phyloP scores from a whole-genome alignment of 2,797 vertebrate species.

The Helostoma temminkii region DNA sequence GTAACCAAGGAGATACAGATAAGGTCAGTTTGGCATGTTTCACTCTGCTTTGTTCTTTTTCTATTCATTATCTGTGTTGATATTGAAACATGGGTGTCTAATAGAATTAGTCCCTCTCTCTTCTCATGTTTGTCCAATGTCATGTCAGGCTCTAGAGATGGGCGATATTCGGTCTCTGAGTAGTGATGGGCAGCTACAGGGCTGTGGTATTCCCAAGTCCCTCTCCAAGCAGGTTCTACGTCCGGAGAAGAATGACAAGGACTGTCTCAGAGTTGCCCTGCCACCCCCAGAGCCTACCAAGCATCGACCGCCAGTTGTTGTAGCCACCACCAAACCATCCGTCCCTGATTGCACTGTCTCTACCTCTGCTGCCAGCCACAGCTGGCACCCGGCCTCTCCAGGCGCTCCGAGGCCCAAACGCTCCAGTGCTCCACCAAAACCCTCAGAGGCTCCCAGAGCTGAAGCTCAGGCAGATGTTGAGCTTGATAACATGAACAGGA shows the following conservation, averaged over 20 bases:
- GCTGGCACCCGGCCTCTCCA: constrained; percentile 91
- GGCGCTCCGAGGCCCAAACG: constrained; percentile 90
- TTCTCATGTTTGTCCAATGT: constrained; percentile 10
- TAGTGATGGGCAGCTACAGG: constrained; percentile 91
- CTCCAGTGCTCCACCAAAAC: constrained; percentile 81
- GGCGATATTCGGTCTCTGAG: constrained; percentile 95
- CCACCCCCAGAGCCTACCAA: constrained; percentile 72
- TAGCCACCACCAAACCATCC: constrained; percentile 79
- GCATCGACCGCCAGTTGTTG: constrained; percentile 51
- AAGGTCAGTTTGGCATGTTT: constrained; percentile 79
- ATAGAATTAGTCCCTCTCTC: constrained; percentile 20
- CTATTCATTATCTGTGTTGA: constrained; percentile 31
- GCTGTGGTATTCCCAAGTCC: constrained; percentile 88
- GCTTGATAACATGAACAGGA: constrained; percentile 93
- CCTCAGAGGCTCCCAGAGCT: constrained; percentile 75
- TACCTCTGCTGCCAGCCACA: constrained; percentile 90
- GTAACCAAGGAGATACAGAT: constrained; percentile 91
- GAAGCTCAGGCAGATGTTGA: constrained; percentile 86
- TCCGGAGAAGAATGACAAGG: constrained; percentile 86
- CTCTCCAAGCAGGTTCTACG: constrained; percentile 92
- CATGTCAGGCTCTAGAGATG: constrained; percentile 88
- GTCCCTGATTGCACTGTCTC: constrained; percentile 92
- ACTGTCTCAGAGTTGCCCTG: constrained; percentile 85
- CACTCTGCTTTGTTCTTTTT: constrained; percentile 25
- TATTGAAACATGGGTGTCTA: constrained; percentile 6